Evolutionary conservation across 2,113 vertebrate genomes (phyloP).

Genomic region (Coptodon rendalli): DNA sequence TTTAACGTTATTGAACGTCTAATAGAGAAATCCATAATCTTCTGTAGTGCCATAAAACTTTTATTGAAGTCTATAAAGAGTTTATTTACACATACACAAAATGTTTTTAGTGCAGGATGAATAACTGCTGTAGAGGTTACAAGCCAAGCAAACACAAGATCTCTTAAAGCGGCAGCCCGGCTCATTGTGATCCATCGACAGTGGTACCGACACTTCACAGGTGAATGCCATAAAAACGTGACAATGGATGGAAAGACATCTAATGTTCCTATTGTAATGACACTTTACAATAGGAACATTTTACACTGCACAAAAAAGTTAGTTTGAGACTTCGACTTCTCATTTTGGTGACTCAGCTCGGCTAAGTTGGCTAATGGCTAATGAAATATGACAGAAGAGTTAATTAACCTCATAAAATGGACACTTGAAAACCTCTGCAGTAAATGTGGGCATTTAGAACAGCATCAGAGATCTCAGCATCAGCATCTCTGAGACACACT

Average conservation of each 20-base stretch:
- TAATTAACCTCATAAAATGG: neutral
- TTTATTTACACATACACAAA: neutral
- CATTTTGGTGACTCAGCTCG: neutral
- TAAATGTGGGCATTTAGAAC: neutral
- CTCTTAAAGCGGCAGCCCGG: neutral
- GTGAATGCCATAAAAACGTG: too few species aligned
- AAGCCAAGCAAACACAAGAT: neutral
- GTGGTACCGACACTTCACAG: neutral
- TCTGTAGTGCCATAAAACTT: neutral
- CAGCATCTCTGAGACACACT: neutral
- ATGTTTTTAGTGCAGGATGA: neutral
- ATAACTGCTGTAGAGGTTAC: neutral
- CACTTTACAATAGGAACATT: neutral
- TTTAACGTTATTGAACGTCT: neutral
- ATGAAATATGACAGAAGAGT: neutral
- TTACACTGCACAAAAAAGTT: neutral
- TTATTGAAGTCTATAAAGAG: neutral
- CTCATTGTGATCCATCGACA: neutral
- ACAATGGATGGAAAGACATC: neutral
- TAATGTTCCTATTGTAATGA: neutral
- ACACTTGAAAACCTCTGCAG: neutral
- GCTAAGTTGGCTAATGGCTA: neutral
- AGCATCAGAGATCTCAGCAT: neutral
- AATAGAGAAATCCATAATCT: neutral
- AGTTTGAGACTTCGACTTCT: neutral